Conservation (phyloP, 1,140 invertebrate species). For the Heliconius himera region DNA sequence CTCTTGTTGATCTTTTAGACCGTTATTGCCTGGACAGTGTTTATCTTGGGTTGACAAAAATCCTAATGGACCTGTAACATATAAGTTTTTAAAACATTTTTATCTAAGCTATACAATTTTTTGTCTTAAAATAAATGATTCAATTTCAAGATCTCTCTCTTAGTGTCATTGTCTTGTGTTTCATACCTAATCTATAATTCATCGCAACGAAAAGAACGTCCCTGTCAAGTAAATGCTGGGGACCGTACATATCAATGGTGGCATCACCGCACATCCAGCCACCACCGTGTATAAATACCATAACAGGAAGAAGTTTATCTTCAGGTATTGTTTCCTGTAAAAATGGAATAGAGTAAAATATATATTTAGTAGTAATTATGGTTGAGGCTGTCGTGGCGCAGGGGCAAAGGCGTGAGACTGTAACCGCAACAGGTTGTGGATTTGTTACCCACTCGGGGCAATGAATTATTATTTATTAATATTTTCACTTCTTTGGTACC, state of each 20-base stretch:
- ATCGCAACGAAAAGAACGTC: constrained; percentile 89
- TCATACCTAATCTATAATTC: constrained; percentile 88
- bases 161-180: not conserved
- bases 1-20: constrained; percentile 89
- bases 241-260: constrained; percentile 85
- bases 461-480: too few relatives aligned
- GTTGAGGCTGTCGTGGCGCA: too few relatives aligned
- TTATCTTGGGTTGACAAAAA: constrained; percentile 86
- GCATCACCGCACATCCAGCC: constrained; percentile 87
- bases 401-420: too few relatives aligned
- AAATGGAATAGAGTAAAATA: not conserved
- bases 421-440: too few relatives aligned
- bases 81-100: not conserved
- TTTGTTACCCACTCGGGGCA: too few relatives aligned
- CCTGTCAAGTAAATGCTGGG: constrained; percentile 87
- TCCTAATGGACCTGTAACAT: constrained; percentile 74
- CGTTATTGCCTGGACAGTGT: constrained; percentile 87
- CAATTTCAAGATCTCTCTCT: not conserved
- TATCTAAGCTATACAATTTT: not conserved
- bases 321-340: constrained; percentile 52
- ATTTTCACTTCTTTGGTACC: too few relatives aligned
- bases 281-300: constrained; percentile 90
- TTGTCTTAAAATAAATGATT: not conserved
- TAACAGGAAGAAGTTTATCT: constrained; percentile 82
- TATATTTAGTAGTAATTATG: not conserved